Evolutionary conservation across 1,140 invertebrate species (phyloP), one percentile per base, ranked within the genome.

Genomic region (Chironomus striatipennis): DNA sequence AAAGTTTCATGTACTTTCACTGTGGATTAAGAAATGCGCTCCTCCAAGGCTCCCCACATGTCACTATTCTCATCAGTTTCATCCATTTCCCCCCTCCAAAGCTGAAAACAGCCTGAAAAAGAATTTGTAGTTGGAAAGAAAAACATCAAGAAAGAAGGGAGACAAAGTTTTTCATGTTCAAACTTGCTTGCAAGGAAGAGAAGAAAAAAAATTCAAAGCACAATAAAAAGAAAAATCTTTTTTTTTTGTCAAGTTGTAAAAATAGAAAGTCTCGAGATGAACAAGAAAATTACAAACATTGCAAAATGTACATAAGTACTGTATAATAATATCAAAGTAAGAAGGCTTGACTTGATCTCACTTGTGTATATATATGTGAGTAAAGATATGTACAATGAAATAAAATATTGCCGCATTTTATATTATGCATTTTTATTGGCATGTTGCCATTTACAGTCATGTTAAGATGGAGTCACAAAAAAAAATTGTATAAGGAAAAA

Each of bases 351-450:
- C 12, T 57, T 15, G 47, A 57, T 57, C n/a, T 57, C 9, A n/a
- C 47, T 57, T 15, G 24, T 34, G 24, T 34, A 34, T 34, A 34
- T 34, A 34, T 34, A 34, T 34, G 24, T 34, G 24, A 34, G 24
- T 57, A 15, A 57, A 57, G 47, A 57, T 57, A 57, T 57, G 47
- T 15, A 57, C 47, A 57, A 57, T 57, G 47, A 7, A 12, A 57
- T 57, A 57, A 57, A 57, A 57, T 57, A 57, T 57, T 57, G 47
- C 47, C 47, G 47, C 47, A 57, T 57, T 57, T 57, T 57, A 57
- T 57, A 34, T 34, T 34, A 57, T 57, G 47, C 47, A 57, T 57
- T 57, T 34, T 57, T 57, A 57, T 57, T 57, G 47, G 47, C 47
- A 57, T 57, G 12, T 57, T 57, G 47, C 47, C 47, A 57, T 57